Percentiles rank a stretch among this genome's conserved stretches.
Conservation (phyloP, 1,140 invertebrate genomes). For the Solenopsis fugax region DNA sequence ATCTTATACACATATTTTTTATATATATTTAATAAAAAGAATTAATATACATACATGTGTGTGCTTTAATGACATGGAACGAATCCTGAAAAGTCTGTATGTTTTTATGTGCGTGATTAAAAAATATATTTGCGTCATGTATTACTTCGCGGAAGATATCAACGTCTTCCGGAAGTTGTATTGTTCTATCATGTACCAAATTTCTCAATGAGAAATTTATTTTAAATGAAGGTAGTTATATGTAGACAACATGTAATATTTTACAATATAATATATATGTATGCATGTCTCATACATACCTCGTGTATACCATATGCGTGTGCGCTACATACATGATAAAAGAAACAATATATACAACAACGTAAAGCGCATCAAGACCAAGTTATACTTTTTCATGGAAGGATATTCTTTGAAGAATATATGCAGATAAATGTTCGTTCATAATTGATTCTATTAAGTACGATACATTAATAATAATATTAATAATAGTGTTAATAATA, state of each 20-base stretch:
- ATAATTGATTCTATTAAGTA: conserved; percentile 76
- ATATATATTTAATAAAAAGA: conserved; percentile 86
- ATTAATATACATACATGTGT: conserved; percentile 69
- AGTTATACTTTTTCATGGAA: conserved; percentile 4
- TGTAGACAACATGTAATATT: conserved; percentile 21
- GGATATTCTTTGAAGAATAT: conserved; percentile 55
- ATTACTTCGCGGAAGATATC: neutral
- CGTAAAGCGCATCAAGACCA: neutral
- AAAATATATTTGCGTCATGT: conserved; percentile 25
- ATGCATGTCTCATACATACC: conserved; percentile 8
- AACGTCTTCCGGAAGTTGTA: neutral
- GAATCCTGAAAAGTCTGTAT: neutral
- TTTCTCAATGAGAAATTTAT: neutral
- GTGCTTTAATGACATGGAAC: conserved; percentile 36
- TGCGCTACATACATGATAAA: conserved; percentile 13
- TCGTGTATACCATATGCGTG: neutral
- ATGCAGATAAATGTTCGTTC: conserved; percentile 54
- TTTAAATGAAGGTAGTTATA: neutral
- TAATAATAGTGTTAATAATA: conserved; percentile 51
- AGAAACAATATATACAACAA: conserved; percentile 38
- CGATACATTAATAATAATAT: conserved; percentile 73
- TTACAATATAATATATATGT: conserved; percentile 26
- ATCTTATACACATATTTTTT: conserved; percentile 86
- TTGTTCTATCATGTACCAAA: neutral
- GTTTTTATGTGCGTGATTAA: conserved; percentile 13